A percentile compares a stretch with the other conserved stretches of the same genome.
phyloP scores from a whole-genome alignment of 2,113 vertebrate genomes.

The Cairina moschata region DNA sequence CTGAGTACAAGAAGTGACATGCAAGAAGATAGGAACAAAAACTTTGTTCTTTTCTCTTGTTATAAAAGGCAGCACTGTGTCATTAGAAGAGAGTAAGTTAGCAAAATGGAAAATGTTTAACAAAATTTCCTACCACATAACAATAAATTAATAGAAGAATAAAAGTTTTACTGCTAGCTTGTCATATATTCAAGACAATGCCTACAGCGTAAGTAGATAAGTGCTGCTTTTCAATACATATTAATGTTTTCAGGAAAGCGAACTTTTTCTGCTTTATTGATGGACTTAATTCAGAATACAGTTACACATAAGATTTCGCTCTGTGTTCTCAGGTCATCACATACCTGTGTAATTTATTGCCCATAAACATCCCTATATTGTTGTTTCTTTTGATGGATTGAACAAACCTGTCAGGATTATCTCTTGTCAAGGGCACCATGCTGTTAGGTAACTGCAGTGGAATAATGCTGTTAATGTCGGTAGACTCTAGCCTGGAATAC shows the following conservation, averaged over 20 bases:
- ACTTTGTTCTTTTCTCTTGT: background rate
- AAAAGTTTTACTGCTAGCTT: background rate
- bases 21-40: background rate
- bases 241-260: background rate
- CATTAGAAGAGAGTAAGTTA: background rate
- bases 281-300: background rate
- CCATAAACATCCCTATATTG: background rate
- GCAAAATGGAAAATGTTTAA: background rate
- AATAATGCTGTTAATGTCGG: background rate
- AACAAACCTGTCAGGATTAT: background rate
- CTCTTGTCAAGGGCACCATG: background rate
- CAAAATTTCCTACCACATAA: background rate
- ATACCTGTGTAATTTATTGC: background rate
- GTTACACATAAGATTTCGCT: background rate
- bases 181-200: background rate
- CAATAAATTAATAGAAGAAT: background rate
- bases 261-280: background rate
- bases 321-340: background rate
- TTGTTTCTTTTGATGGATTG: background rate
- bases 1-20: background rate
- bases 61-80: background rate
- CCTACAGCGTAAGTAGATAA: background rate
- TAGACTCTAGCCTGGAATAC: background rate
- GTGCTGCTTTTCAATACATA: background rate
- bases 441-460: background rate